A percentile compares a stretch with the other conserved stretches of the same genome.
Conservation (phyloP, 2,888 invertebrate species). For the Drosophila lutescens region DNA sequence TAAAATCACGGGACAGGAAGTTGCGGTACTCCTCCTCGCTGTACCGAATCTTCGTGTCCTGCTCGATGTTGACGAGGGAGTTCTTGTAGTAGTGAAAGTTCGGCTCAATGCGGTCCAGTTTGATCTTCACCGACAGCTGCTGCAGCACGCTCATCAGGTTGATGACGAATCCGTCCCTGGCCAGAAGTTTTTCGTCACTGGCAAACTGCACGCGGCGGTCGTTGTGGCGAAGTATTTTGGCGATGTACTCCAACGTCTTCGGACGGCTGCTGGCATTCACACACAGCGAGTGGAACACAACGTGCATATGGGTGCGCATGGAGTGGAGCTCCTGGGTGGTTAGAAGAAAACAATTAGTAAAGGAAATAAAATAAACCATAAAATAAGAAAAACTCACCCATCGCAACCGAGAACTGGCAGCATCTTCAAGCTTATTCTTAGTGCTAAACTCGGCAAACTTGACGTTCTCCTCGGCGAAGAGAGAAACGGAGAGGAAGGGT, state of each 20-base stretch:
- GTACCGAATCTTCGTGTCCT: conserved; percentile 93
- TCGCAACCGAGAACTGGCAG: conserved; percentile 76
- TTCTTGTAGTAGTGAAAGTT: conserved; percentile 94
- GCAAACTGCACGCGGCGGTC: conserved; percentile 95
- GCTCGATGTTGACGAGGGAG: conserved; percentile 89
- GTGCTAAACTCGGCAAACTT: conserved; percentile 91
- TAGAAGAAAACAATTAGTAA: neutral
- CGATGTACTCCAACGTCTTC: conserved; percentile 91
- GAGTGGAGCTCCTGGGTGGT: conserved; percentile 89
- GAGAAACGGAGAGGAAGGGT: conserved; percentile 95
- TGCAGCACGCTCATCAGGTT: conserved; percentile 96
- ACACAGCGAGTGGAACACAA: conserved; percentile 92
- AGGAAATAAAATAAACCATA: neutral
- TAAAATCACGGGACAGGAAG: conserved; percentile 73
- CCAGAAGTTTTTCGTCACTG: conserved; percentile 93
- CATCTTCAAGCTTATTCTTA: conserved; percentile 75
- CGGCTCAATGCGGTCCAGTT: conserved; percentile 94
- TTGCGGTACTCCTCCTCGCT: conserved; percentile 90
- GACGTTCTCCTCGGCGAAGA: conserved; percentile 97
- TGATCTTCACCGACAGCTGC: conserved; percentile 94
- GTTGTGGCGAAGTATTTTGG: conserved; percentile 91
- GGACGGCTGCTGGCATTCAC: conserved; percentile 93
- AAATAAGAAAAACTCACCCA: conserved; percentile 72
- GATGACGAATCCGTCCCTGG: conserved; percentile 97
- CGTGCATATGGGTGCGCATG: conserved; percentile 90